Percentiles rank a stretch among this genome's conserved stretches.
These are phyloP conservation scores for Sebastes elongatus DNA, from an alignment of 2,797 vertebrate species.

Conservation along the genomic window DNA sequence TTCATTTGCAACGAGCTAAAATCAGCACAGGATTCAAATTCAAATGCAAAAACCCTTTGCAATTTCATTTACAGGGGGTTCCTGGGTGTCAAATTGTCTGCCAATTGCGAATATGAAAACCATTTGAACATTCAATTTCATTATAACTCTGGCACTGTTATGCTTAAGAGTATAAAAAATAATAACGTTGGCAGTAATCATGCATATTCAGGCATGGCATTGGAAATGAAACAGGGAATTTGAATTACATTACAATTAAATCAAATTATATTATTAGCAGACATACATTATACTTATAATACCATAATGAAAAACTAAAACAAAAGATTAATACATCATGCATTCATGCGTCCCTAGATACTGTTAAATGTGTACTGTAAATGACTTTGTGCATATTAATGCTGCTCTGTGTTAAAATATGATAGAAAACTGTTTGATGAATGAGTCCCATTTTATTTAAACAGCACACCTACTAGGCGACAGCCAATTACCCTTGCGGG, in stretches of 20 bases:
- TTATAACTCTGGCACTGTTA: background rate
- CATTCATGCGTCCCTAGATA: background rate
- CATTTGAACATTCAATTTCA: background rate
- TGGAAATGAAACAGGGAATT: background rate
- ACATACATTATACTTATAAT: background rate
- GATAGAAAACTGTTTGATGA: slow-evolving; percentile 61
- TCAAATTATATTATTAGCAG: background rate
- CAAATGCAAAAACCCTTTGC: background rate
- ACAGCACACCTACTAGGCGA: slow-evolving; percentile 69
- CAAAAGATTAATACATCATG: slow-evolving; percentile 16
- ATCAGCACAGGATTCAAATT: background rate
- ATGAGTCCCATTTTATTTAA: slow-evolving; percentile 74
- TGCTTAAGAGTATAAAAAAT: background rate
- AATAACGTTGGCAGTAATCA: background rate
- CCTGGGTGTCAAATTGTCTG: background rate
- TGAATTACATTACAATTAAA: background rate
- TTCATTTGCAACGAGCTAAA: background rate
- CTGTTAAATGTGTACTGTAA: slow-evolving; percentile 36
- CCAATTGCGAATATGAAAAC: background rate
- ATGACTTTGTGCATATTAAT: slow-evolving; percentile 51
- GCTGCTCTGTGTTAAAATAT: slow-evolving; percentile 30
- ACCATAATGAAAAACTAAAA: slow-evolving; percentile 17
- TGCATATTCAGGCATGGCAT: background rate
- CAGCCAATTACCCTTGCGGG: slow-evolving; percentile 72
- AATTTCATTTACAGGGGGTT: background rate